Base-by-base conservation (phyloP, 2,888 invertebrate genomes). In the Ormia ochracea region DNA sequence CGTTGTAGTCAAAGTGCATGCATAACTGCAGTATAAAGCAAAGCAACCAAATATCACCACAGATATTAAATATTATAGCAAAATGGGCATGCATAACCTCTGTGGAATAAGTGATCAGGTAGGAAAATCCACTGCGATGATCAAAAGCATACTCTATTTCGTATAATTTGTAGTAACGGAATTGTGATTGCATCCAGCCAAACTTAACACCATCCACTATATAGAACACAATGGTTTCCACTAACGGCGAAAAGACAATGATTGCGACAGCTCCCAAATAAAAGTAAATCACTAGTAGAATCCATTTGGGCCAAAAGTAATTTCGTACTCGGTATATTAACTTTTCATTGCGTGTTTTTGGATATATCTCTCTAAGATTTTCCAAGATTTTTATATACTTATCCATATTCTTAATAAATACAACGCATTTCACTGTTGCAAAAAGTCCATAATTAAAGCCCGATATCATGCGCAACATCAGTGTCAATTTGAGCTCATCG, bases 1-100 rank as follows among this genome's bases (percentile, higher is more conserved):
- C 82, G 14, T 86, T 81, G 38, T 84, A 81, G 23, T 84, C 83
- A 12, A 88, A 83, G 41, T 88, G 87, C 83, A 88, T 85, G 73
- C 84, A 85, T 31, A 87, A 81, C 80, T 88, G 88, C 10, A 82
- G 59, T 4, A 83, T 80, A 41, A 84, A 84, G 28, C 78, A 83
- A 3, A 87, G 72, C 33, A 86, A 72, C 85, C 84, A 87, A 9
- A 84, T 73, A 69, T 86, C 86, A 5, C 73, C 54, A 21, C 69
- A 59, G 4, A 81, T 36, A 48, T 59, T 81, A 45, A 26, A 68
- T 1, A 38, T 26, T 1, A 73, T 45, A 7, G 28, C 12, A 38
- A 74, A 76, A 23, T 82, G 78, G 23, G 80, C 78, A 69, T 85
- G 83, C 14, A 84, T 12, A 26, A 76, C 45, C 52, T 86, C 86